Percentiles rank a stretch among this genome's conserved stretches.
Evolutionary conservation across 1,140 invertebrate genomes (phyloP).

Genomic region (Cylas formicarius): DNA sequence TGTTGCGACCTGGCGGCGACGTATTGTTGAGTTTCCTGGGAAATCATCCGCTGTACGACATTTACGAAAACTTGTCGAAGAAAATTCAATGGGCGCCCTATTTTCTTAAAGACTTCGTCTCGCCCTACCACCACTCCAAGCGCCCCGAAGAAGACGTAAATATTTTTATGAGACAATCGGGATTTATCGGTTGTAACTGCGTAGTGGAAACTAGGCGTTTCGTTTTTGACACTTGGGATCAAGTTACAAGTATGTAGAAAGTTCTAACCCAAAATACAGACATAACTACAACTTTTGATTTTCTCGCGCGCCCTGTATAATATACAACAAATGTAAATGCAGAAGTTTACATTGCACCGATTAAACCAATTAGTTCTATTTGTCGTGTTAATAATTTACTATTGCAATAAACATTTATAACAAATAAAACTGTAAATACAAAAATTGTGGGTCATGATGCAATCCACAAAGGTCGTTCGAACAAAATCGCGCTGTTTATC

Average conservation of each 20-base stretch:
- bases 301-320: not conserved
- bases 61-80: slow-evolving; percentile 55
- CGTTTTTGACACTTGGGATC: slow-evolving; percentile 53
- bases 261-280: not conserved
- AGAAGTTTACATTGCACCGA: not conserved
- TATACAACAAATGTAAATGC: not conserved
- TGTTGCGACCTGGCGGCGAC: slow-evolving; percentile 59
- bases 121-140: slow-evolving; percentile 55
- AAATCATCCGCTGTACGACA: slow-evolving; percentile 61
- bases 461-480: not conserved
- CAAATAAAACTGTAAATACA: too few species aligned
- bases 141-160: slow-evolving; percentile 57
- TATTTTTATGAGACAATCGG: slow-evolving; percentile 53
- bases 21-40: slow-evolving; percentile 63
- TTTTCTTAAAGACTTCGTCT: slow-evolving; percentile 59
- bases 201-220: slow-evolving; percentile 55
- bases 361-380: not conserved
- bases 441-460: too few species aligned
- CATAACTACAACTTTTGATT: not conserved
- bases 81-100: slow-evolving; percentile 56
- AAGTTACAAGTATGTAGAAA: slow-evolving; percentile 49
- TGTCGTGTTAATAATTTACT: too few species aligned
- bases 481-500: too few species aligned
- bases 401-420: not conserved
- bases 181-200: slow-evolving; percentile 60